phyloP scores from a whole-genome alignment of 2,113 vertebrate species.

The Seriola quinqueradiata region DNA sequence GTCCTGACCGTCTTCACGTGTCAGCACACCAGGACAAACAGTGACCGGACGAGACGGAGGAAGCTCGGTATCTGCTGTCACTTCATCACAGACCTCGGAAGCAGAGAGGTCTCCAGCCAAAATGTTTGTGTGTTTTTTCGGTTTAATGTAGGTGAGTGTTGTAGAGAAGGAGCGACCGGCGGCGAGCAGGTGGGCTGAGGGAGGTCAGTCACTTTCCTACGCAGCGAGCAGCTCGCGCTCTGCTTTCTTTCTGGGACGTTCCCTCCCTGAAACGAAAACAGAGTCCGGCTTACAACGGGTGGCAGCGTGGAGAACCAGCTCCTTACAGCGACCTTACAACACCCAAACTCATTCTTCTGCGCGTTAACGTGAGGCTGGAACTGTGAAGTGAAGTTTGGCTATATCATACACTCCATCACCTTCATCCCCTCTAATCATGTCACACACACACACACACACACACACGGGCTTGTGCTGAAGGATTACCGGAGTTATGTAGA shows the following conservation, averaged over 20 bases:
- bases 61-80: neutral
- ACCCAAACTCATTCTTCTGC: too few species aligned
- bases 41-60: conserved; percentile 12
- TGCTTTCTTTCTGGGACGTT: conserved; percentile 73
- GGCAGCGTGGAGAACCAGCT: neutral
- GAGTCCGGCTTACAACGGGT: neutral
- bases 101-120: neutral
- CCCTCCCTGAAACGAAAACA: conserved; percentile 75
- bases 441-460: too few species aligned
- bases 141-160: neutral
- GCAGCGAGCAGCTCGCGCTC: conserved; percentile 79
- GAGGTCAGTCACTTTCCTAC: conserved; percentile 50
- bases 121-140: neutral
- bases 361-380: too few species aligned
- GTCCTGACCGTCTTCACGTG: neutral
- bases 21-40: neutral
- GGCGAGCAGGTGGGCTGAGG: neutral
- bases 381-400: too few species aligned
- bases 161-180: neutral
- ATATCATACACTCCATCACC: too few species aligned
- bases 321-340: too few species aligned
- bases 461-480: too few species aligned
- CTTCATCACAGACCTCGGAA: neutral
- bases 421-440: too few species aligned
- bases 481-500: too few species aligned